phyloP scores from a whole-genome alignment of 2,113 vertebrate species.

The Rhinolophus ferrumequinum region DNA sequence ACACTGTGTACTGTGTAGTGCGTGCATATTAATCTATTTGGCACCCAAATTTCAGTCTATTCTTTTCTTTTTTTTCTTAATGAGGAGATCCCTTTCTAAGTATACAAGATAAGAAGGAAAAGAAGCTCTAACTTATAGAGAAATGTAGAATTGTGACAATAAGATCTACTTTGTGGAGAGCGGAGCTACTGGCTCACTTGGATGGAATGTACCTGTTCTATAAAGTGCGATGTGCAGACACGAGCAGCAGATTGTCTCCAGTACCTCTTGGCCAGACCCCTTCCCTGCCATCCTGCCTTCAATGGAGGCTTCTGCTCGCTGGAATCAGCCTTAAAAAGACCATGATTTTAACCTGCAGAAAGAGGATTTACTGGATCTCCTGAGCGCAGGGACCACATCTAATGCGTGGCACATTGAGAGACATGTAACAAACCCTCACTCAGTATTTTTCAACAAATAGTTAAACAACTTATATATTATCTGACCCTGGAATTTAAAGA shows the following conservation, averaged over 20 bases:
- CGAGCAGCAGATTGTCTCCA: neutral
- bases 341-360: neutral
- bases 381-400: neutral
- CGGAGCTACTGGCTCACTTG: neutral
- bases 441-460: conserved; percentile 10
- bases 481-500: conserved; percentile 17
- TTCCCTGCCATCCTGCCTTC: neutral
- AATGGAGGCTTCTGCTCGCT: neutral
- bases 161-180: neutral
- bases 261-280: neutral
- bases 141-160: neutral
- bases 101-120: neutral
- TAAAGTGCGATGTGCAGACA: neutral
- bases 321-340: neutral
- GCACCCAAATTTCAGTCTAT: neutral
- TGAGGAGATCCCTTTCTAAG: neutral
- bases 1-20: neutral
- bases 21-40: neutral
- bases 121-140: neutral
- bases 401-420: neutral
- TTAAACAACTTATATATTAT: neutral
- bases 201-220: neutral
- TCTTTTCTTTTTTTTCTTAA: neutral
- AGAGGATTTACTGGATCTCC: neutral
- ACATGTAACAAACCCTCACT: neutral